These are phyloP conservation scores for Micrasema longulum DNA, from an alignment of 1,140 invertebrate species.

Conservation along the genomic window DNA sequence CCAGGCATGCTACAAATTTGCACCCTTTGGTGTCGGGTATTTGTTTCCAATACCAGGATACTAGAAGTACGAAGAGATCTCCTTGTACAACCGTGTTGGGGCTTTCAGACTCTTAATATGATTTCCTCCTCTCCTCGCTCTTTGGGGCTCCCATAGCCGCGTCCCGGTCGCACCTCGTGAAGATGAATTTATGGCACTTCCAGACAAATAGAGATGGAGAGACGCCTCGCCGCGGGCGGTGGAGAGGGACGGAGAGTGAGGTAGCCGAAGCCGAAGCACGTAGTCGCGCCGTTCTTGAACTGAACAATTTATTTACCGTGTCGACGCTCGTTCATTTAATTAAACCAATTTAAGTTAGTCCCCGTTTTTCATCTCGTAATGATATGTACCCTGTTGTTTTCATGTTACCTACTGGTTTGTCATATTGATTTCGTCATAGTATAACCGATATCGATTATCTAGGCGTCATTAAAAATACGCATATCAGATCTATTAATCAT, in stretches of 20 bases:
- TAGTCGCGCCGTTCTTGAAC: constrained; percentile 44
- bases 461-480: no score
- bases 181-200: constrained; percentile 44
- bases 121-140: constrained; percentile 30
- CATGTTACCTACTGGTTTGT: neutral
- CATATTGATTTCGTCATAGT: no score
- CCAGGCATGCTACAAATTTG: constrained; percentile 34
- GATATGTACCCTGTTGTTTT: constrained; percentile 18
- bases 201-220: constrained; percentile 36
- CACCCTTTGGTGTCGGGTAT: constrained; percentile 29
- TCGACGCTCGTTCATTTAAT: constrained; percentile 55
- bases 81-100: constrained; percentile 8
- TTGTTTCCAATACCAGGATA: constrained; percentile 36
- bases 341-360: constrained; percentile 55
- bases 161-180: constrained; percentile 33
- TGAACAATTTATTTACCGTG: constrained; percentile 55
- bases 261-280: constrained; percentile 11
- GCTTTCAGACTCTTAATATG: constrained; percentile 31
- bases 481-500: no score
- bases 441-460: no score
- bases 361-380: constrained; percentile 44
- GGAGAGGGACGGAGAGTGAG: constrained; percentile 23
- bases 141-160: constrained; percentile 4
- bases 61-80: neutral
- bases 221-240: neutral